Percentiles rank a stretch among this genome's conserved stretches.
Evolutionary conservation across 2,888 invertebrate species (phyloP).

Genomic region (Aspidiotus rigidus): DNA sequence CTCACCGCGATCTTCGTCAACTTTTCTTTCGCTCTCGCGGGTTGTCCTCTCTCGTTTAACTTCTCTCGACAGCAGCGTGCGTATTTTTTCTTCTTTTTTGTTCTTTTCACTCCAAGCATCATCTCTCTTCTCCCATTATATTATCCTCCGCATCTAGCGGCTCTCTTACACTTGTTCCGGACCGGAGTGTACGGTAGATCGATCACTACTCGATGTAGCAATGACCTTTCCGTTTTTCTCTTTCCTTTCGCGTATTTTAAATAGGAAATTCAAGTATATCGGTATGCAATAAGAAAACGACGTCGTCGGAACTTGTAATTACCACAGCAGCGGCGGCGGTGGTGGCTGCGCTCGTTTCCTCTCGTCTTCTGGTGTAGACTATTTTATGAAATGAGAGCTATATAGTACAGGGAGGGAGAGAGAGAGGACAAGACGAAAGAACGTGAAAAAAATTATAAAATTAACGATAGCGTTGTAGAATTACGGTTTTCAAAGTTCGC

Average conservation of each 20-base stretch:
- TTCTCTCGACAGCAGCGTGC: slow-evolving; percentile 35
- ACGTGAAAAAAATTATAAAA: too few relatives aligned
- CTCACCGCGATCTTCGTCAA: slow-evolving; percentile 10
- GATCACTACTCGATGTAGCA: not conserved
- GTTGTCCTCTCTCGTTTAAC: not conserved
- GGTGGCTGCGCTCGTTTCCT: too few relatives aligned
- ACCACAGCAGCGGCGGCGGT: not conserved
- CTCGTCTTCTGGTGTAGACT: too few relatives aligned
- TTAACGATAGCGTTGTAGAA: too few relatives aligned
- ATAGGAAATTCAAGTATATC: slow-evolving; percentile 2
- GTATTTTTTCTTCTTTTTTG: slow-evolving; percentile 24
- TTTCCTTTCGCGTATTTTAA: not conserved
- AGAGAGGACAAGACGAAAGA: too few relatives aligned
- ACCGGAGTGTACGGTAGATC: not conserved
- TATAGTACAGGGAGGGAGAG: too few relatives aligned
- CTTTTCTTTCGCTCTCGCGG: slow-evolving; percentile 5
- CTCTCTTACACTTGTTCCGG: too few relatives aligned
- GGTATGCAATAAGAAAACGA: not conserved
- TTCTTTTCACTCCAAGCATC: slow-evolving; percentile 28
- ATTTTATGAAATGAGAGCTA: too few relatives aligned
- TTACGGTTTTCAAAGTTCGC: too few relatives aligned
- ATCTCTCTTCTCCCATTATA: not conserved
- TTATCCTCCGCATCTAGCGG: too few relatives aligned
- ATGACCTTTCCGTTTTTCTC: not conserved
- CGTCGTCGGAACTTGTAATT: not conserved